phyloP scores from a whole-genome alignment of 1,140 invertebrate species.

The Pseudomyrmex cubaensis region DNA sequence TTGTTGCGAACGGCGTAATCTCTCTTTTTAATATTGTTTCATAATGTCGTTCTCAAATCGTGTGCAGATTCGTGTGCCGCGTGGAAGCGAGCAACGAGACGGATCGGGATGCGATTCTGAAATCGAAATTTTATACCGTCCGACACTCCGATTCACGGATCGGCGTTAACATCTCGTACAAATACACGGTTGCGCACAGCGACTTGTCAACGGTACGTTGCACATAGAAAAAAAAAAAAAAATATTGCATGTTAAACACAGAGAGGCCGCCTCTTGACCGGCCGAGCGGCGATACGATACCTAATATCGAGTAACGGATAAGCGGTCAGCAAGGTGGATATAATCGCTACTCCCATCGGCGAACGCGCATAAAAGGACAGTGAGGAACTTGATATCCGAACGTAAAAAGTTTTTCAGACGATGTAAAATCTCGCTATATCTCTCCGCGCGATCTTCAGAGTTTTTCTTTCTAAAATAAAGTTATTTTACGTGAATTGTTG shows the following conservation, averaged over 20 bases:
- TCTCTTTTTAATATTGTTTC: neutral
- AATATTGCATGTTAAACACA: slow-evolving; percentile 1
- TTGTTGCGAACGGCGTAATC: neutral
- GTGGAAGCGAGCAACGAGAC: slow-evolving; percentile 82
- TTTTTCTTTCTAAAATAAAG: too few species aligned
- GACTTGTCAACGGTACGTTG: slow-evolving; percentile 76
- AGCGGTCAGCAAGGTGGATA: neutral
- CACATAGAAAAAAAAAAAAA: neutral
- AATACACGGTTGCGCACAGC: slow-evolving; percentile 78
- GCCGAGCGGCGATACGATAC: neutral
- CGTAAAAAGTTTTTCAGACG: too few species aligned
- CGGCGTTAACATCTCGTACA: slow-evolving; percentile 81
- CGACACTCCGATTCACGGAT: slow-evolving; percentile 83
- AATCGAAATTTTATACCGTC: slow-evolving; percentile 86
- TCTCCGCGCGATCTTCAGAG: too few species aligned
- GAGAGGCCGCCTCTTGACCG: neutral
- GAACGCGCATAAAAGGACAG: neutral
- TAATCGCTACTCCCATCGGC: too few species aligned
- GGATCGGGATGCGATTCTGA: slow-evolving; percentile 83
- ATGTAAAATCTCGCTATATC: too few species aligned
- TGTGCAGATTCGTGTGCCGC: slow-evolving; percentile 86
- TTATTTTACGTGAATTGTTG: neutral
- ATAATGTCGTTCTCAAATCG: neutral
- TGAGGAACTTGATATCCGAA: neutral
- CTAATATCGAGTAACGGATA: slow-evolving; percentile 43